Evolutionary conservation across 2,113 vertebrate species (phyloP).

Genomic region (Indicator indicator): DNA sequence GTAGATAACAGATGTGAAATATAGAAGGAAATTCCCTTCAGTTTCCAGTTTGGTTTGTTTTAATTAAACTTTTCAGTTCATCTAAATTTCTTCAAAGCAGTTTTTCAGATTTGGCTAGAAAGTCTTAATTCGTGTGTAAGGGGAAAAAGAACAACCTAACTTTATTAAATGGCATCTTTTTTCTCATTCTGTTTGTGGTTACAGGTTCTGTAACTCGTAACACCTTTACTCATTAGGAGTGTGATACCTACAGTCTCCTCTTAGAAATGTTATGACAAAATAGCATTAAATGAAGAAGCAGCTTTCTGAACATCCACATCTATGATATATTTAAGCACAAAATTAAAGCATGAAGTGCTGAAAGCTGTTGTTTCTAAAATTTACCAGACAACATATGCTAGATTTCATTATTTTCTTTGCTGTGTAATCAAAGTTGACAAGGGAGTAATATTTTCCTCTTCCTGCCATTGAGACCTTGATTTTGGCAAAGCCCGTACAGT

Average conservation of each 20-base stretch:
- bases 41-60: neutral
- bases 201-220: constrained; percentile 19
- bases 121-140: neutral
- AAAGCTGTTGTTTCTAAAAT: constrained; percentile 55
- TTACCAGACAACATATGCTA: constrained; percentile 49
- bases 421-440: constrained; percentile 44
- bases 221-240: constrained; percentile 10
- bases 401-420: constrained; percentile 52
- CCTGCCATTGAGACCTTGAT: constrained; percentile 38
- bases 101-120: constrained; percentile 11
- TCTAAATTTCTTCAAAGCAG: neutral
- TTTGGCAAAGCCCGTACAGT: constrained; percentile 28
- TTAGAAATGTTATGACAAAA: constrained; percentile 6
- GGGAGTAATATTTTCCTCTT: constrained; percentile 51
- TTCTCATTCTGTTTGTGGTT: neutral
- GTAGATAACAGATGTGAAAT: neutral
- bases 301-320: constrained; percentile 8
- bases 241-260: neutral
- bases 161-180: neutral
- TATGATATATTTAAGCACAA: constrained; percentile 25
- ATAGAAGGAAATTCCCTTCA: neutral
- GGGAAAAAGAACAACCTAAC: neutral
- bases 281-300: neutral
- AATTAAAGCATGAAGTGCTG: constrained; percentile 13
- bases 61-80: neutral